phyloP scores from a whole-genome alignment of 2,888 invertebrate species.

The Polylopha cassiicola region DNA sequence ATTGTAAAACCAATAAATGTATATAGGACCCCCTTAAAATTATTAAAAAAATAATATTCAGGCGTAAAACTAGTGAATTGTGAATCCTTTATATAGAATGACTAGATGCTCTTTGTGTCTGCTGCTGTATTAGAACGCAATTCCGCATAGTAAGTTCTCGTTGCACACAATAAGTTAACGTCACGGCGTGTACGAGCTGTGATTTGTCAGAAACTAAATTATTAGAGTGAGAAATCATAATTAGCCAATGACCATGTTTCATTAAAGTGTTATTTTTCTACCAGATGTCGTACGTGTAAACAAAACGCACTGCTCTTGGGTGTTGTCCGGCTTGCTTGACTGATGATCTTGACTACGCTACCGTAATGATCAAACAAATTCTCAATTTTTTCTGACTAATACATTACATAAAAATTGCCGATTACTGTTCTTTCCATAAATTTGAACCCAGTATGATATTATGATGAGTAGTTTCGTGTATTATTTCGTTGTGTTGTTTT shows the following conservation, averaged over 20 bases:
- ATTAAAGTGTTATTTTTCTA: not conserved
- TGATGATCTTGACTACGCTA: constrained; percentile 50
- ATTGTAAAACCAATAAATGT: too few species aligned
- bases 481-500: constrained; percentile 67
- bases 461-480: constrained; percentile 65
- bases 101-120: too few species aligned
- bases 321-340: constrained; percentile 62
- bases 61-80: too few species aligned
- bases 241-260: constrained; percentile 8
- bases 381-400: constrained; percentile 50
- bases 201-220: too few species aligned
- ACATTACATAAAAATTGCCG: constrained; percentile 29
- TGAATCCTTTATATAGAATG: too few species aligned
- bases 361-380: constrained; percentile 71
- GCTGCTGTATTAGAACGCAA: too few species aligned
- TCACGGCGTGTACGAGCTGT: too few species aligned
- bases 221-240: too few species aligned
- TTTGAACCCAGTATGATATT: constrained; percentile 59
- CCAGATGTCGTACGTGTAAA: constrained; percentile 1
- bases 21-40: too few species aligned
- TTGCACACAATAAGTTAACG: too few species aligned
- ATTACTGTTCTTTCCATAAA: constrained; percentile 21
- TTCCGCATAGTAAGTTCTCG: too few species aligned
- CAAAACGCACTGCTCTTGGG: constrained; percentile 45
- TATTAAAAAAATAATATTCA: too few species aligned